Conservation (phyloP, 2,113 vertebrate genomes). For the Ursus arctos region DNA sequence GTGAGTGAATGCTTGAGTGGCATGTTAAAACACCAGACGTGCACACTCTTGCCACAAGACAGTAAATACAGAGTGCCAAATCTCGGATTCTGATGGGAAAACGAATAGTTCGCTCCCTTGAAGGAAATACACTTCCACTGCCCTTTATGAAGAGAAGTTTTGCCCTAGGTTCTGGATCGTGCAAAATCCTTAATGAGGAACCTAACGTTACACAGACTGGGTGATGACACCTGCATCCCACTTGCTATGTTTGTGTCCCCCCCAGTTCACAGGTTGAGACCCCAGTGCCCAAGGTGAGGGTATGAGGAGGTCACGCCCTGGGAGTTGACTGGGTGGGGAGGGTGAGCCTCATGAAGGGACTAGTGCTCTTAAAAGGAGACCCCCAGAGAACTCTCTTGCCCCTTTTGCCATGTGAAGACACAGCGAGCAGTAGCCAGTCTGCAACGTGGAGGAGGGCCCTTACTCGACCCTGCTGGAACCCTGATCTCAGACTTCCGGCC, state of each 20-base stretch:
- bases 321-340: background rate
- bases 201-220: background rate
- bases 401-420: background rate
- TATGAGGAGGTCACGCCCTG: background rate
- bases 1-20: background rate
- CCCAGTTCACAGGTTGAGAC: background rate
- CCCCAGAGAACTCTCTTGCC: background rate
- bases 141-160: background rate
- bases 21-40: background rate
- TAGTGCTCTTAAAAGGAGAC: background rate
- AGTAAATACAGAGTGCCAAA: background rate
- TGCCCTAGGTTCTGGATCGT: background rate
- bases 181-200: background rate
- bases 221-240: background rate
- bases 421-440: background rate
- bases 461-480: too few relatives aligned
- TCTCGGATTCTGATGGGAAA: background rate
- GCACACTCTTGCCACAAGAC: background rate
- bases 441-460: background rate
- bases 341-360: background rate
- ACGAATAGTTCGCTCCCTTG: background rate
- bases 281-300: background rate
- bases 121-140: background rate
- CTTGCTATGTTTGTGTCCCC: background rate
- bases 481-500: background rate